Conservation (phyloP, 2,797 vertebrate genomes). For the Aythya fuligula region DNA sequence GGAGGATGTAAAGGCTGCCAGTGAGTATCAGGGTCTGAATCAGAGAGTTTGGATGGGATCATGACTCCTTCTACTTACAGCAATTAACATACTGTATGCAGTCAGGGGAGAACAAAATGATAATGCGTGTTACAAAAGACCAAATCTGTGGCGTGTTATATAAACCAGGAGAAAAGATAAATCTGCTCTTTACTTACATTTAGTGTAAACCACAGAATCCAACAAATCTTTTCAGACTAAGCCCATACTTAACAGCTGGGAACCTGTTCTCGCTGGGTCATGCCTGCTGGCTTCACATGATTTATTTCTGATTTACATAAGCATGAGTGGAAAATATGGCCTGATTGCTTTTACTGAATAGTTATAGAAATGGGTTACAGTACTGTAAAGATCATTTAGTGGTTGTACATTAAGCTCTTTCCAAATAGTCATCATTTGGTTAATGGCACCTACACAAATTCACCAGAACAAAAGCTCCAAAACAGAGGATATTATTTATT, state of each 20-base stretch:
- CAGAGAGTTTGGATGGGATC: not conserved
- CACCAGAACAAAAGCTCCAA: not conserved
- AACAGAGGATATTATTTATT: not conserved
- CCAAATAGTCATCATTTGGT: not conserved
- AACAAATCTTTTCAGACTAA: slow-evolving; percentile 36
- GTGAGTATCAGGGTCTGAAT: not conserved
- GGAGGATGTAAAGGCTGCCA: not conserved
- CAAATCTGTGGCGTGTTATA: not conserved
- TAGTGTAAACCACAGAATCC: not conserved
- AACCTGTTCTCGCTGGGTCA: slow-evolving; percentile 14
- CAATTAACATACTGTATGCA: not conserved
- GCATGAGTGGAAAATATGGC: slow-evolving; percentile 44
- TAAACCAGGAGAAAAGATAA: not conserved
- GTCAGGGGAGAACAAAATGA: not conserved
- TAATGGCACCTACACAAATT: not conserved
- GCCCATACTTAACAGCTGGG: slow-evolving; percentile 34
- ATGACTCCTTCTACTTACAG: not conserved
- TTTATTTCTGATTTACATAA: slow-evolving; percentile 47
- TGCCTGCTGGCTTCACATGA: slow-evolving; percentile 36
- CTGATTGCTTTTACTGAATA: not conserved
- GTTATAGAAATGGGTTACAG: not conserved
- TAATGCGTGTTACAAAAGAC: not conserved
- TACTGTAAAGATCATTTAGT: not conserved
- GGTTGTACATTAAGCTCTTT: not conserved
- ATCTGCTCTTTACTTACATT: slow-evolving; percentile 10